Conservation (phyloP, 2,797 vertebrate species). For the Falco rusticolus region DNA sequence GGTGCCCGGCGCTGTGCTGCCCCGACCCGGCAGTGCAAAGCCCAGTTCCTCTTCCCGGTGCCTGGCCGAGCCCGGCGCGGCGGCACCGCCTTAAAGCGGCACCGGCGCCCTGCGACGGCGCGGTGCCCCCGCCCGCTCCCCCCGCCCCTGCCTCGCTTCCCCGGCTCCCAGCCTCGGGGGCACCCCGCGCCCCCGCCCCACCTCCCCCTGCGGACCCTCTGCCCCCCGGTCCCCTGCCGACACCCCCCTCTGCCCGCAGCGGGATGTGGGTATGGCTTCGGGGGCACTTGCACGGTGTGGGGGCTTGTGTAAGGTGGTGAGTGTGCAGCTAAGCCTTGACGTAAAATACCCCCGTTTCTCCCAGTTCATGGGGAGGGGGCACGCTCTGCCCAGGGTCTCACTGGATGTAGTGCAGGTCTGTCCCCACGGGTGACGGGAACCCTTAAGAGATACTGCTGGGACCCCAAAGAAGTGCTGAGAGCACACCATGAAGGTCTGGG, state of each 20-base stretch:
- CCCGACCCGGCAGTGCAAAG: slow-evolving; percentile 38
- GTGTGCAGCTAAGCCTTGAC: background rate
- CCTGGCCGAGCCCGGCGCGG: background rate
- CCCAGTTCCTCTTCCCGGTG: slow-evolving; percentile 72
- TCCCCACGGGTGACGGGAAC: background rate
- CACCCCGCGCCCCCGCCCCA: too few relatives aligned
- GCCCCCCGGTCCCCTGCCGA: too few relatives aligned
- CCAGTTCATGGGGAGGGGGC: accelerated
- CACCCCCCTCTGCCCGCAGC: too few relatives aligned
- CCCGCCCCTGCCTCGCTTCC: too few relatives aligned
- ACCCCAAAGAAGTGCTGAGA: background rate
- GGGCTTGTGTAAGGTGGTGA: accelerated
- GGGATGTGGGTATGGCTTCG: accelerated
- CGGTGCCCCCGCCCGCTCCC: background rate
- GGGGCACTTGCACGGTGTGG: background rate
- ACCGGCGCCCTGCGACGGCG: background rate
- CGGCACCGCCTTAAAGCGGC: slow-evolving; percentile 46
- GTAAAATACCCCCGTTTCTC: accelerated
- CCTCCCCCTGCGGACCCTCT: too few relatives aligned
- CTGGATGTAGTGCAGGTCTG: background rate
- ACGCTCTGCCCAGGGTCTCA: background rate
- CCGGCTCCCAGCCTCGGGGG: too few relatives aligned
- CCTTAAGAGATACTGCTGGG: background rate
- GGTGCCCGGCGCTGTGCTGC: background rate
- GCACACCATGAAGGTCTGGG: background rate